Evolutionary conservation across 1,140 invertebrate species (phyloP).

Genomic region (Cydia splendana): DNA sequence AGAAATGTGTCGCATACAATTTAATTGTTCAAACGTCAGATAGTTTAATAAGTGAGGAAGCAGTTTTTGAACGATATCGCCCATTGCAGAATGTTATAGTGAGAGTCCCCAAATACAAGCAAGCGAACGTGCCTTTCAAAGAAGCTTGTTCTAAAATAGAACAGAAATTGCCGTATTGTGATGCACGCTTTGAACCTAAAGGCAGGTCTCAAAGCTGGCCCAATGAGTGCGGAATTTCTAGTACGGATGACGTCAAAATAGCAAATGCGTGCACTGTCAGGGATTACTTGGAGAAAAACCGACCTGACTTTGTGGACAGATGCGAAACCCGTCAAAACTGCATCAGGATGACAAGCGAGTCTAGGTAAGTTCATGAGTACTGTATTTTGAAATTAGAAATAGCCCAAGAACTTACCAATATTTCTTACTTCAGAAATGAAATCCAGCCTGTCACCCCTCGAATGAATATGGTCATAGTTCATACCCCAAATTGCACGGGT

Average conservation of each 20-base stretch:
- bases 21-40: conserved; percentile 75
- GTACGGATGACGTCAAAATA: conserved; percentile 55
- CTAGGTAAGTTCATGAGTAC: conserved; percentile 57
- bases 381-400: conserved; percentile 4
- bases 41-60: conserved; percentile 66
- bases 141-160: conserved; percentile 59
- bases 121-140: conserved; percentile 57
- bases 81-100: conserved; percentile 68
- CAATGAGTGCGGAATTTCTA: conserved; percentile 62
- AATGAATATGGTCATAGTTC: conserved; percentile 68
- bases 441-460: conserved; percentile 43
- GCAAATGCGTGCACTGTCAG: conserved; percentile 57
- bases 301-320: conserved; percentile 70
- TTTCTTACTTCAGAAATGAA: conserved; percentile 63
- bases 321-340: conserved; percentile 60
- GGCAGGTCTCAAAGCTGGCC: conserved; percentile 55
- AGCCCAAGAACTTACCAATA: conserved; percentile 54
- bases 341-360: conserved; percentile 64
- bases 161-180: conserved; percentile 45
- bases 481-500: conserved; percentile 54
- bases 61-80: conserved; percentile 36
- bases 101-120: conserved; percentile 62
- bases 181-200: conserved; percentile 40
- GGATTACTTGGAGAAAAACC: conserved; percentile 72
- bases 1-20: conserved; percentile 75